Percentiles rank a stretch among this genome's conserved stretches.
These are phyloP conservation scores for Rhea pennata DNA, from an alignment of 2,113 vertebrate species.

Conservation along the genomic window DNA sequence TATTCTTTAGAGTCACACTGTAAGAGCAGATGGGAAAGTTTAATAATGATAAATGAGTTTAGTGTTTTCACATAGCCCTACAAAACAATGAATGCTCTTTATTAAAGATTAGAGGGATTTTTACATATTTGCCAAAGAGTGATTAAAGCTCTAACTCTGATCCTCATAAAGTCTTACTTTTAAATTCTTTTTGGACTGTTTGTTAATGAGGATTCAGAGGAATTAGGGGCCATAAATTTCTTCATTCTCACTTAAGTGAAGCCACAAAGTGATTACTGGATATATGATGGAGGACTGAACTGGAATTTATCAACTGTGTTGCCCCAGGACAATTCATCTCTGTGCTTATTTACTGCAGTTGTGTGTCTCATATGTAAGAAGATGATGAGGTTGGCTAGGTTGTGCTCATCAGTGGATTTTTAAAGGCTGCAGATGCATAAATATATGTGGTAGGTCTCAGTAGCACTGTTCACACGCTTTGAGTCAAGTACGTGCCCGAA, in stretches of 20 bases:
- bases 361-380: background rate
- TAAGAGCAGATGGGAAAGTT: slow-evolving; percentile 56
- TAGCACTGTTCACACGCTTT: background rate
- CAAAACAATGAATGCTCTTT: slow-evolving; percentile 44
- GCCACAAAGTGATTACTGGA: slow-evolving; percentile 33
- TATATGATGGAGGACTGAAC: background rate
- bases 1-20: slow-evolving; percentile 2
- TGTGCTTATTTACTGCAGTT: background rate
- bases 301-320: background rate
- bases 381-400: background rate
- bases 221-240: slow-evolving; percentile 59
- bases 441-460: background rate
- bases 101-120: slow-evolving; percentile 48
- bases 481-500: background rate
- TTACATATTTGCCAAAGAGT: slow-evolving; percentile 23
- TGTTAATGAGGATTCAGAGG: slow-evolving; percentile 65
- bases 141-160: slow-evolving; percentile 23
- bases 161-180: slow-evolving; percentile 42
- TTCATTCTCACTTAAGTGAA: slow-evolving; percentile 38
- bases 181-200: slow-evolving; percentile 64
- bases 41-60: slow-evolving; percentile 61
- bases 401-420: background rate
- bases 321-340: background rate
- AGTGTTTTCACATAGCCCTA: slow-evolving; percentile 25
- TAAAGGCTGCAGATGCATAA: background rate